Percentiles rank a stretch among this genome's conserved stretches.
Conservation (phyloP, 2,888 invertebrate species). For the Xanthorhoe designata region DNA sequence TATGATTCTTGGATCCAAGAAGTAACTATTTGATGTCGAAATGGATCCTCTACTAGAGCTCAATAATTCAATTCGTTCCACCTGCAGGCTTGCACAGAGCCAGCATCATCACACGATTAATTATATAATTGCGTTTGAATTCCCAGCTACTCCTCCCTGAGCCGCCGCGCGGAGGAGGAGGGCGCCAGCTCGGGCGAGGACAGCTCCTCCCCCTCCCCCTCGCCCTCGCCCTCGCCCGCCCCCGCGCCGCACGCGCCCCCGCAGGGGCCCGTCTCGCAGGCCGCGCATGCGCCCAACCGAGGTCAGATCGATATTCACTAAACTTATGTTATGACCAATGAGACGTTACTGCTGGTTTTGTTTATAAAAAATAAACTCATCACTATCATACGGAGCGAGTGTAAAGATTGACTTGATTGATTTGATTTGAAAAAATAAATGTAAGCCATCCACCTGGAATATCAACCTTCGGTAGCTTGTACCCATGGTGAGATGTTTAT, state of each 20-base stretch:
- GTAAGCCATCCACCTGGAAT: too few relatives aligned
- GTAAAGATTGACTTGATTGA: neutral
- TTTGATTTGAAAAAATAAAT: too few relatives aligned
- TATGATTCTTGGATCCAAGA: too few relatives aligned
- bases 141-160: slow-evolving; percentile 30
- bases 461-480: too few relatives aligned
- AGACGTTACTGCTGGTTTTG: too few relatives aligned
- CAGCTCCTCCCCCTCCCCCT: slow-evolving; percentile 29
- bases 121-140: too few relatives aligned
- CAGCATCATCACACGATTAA: too few relatives aligned
- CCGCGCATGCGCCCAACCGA: slow-evolving; percentile 39
- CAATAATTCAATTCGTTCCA: too few relatives aligned
- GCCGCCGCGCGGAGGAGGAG: slow-evolving; percentile 41
- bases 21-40: too few relatives aligned
- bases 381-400: neutral
- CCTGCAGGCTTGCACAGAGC: too few relatives aligned
- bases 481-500: neutral
- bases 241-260: slow-evolving; percentile 14
- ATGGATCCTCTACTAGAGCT: too few relatives aligned
- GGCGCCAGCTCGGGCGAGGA: slow-evolving; percentile 35
- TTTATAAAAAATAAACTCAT: neutral
- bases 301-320: slow-evolving; percentile 14
- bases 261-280: slow-evolving; percentile 32
- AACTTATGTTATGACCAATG: too few relatives aligned
- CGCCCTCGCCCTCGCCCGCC: slow-evolving; percentile 27